phyloP scores from a whole-genome alignment of 2,888 invertebrate species.

The Aspidapion aeneum region DNA sequence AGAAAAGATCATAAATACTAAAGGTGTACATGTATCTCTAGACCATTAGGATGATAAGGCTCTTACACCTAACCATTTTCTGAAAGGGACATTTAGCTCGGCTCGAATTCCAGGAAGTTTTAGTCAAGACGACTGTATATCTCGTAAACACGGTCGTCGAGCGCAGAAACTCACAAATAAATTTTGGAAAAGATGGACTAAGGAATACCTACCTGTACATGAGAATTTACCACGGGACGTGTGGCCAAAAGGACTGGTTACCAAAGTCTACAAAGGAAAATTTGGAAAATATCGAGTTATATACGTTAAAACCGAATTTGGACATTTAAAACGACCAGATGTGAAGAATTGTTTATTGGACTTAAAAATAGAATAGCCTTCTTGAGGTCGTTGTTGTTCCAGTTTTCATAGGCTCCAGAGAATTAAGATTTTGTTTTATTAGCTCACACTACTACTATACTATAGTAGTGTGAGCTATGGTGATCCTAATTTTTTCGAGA shows the following conservation, averaged over 20 bases:
- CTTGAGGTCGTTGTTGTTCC: neutral
- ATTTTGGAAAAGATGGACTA: neutral
- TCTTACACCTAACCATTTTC: neutral
- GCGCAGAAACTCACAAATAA: neutral
- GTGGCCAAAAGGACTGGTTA: neutral
- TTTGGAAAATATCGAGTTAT: neutral
- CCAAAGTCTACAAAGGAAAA: neutral
- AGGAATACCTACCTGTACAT: neutral
- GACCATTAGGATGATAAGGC: neutral
- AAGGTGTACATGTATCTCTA: neutral
- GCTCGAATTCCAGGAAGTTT: neutral
- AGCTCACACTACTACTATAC: too few species aligned
- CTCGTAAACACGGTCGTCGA: neutral
- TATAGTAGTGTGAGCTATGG: too few species aligned
- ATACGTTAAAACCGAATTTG: neutral
- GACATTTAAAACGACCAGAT: neutral
- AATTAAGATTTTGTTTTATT: too few species aligned
- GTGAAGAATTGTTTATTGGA: neutral
- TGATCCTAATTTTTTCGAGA: too few species aligned
- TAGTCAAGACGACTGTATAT: neutral
- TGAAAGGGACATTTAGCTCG: neutral
- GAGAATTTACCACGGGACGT: neutral
- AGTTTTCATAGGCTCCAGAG: neutral
- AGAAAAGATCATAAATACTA: too few species aligned
- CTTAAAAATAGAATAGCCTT: neutral